These are phyloP conservation scores for Pecten maximus DNA, from an alignment of 2,888 invertebrate genomes.

Conservation along the genomic window DNA sequence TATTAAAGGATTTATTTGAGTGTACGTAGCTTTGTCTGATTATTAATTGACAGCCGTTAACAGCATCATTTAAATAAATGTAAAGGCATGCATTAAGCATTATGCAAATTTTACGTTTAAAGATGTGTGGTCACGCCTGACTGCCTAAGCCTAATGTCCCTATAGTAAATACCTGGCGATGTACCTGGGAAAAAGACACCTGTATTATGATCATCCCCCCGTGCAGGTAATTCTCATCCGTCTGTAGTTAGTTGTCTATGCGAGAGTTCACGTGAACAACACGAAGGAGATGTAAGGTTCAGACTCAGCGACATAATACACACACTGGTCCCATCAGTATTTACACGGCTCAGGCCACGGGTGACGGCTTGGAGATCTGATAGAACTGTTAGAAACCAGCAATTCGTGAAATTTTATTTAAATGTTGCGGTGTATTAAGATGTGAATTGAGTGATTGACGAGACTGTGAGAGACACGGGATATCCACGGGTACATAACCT, in stretches of 20 bases:
- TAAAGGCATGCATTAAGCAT: neutral
- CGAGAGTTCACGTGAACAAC: neutral
- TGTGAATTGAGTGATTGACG: neutral
- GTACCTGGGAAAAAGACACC: neutral
- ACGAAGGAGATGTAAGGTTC: neutral
- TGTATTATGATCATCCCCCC: neutral
- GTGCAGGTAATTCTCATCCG: conserved; percentile 18
- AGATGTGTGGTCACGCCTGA: neutral
- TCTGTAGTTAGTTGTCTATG: neutral
- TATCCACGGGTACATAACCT: neutral
- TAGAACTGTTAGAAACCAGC: neutral
- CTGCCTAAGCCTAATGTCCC: neutral
- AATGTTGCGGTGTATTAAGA: conserved; percentile 29
- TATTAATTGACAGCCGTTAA: neutral
- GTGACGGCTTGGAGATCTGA: neutral
- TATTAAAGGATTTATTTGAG: neutral
- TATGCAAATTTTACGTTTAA: conserved; percentile 12
- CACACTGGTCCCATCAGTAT: neutral
- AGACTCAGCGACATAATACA: neutral
- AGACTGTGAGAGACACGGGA: neutral
- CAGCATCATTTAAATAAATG: neutral
- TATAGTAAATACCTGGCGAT: conserved; percentile 10
- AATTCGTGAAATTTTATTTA: conserved; percentile 33
- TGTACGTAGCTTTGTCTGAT: neutral
- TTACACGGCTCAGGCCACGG: conserved; percentile 17